phyloP scores from a whole-genome alignment of 2,888 invertebrate species.

The Bellardia pandia region DNA sequence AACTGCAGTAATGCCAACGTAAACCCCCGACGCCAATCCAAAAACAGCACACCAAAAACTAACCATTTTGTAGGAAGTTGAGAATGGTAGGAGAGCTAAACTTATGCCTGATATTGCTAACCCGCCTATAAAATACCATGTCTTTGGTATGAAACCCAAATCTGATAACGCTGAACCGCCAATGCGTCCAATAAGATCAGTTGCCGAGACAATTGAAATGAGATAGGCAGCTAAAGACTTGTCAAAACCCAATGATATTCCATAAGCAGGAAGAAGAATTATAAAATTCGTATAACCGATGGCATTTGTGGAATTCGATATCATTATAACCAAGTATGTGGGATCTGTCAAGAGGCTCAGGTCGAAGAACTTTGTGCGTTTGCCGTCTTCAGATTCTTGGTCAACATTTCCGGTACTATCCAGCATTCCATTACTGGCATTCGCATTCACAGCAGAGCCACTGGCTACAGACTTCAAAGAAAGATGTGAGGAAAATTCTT shows the following conservation, averaged over 20 bases:
- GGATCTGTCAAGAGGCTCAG: conserved; percentile 90
- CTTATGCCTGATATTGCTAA: conserved; percentile 91
- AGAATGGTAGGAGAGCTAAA: conserved; percentile 89
- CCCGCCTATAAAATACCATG: conserved; percentile 93
- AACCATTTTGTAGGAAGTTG: conserved; percentile 87
- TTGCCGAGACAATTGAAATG: conserved; percentile 91
- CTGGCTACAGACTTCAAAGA: conserved; percentile 89
- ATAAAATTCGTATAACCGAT: conserved; percentile 95
- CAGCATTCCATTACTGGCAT: conserved; percentile 78
- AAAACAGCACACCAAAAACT: conserved; percentile 90
- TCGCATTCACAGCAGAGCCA: conserved; percentile 78
- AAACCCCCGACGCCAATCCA: conserved; percentile 92
- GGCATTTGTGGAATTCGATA: conserved; percentile 93
- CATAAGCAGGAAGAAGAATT: conserved; percentile 92
- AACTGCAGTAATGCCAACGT: conserved; percentile 93
- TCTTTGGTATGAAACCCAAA: conserved; percentile 90
- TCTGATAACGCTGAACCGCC: conserved; percentile 94
- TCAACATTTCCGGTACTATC: conserved; percentile 77
- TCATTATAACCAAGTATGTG: conserved; percentile 91
- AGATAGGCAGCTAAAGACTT: conserved; percentile 89
- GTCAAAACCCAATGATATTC: conserved; percentile 88
- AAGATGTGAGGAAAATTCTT: conserved; percentile 91
- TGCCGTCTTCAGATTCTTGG: conserved; percentile 76
- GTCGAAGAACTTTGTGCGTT: conserved; percentile 88
- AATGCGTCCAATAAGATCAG: conserved; percentile 92